Evolutionary conservation across 2,797 vertebrate species (phyloP), one percentile per base, ranked within the genome.

Genomic region (Ataeniobius toweri): DNA sequence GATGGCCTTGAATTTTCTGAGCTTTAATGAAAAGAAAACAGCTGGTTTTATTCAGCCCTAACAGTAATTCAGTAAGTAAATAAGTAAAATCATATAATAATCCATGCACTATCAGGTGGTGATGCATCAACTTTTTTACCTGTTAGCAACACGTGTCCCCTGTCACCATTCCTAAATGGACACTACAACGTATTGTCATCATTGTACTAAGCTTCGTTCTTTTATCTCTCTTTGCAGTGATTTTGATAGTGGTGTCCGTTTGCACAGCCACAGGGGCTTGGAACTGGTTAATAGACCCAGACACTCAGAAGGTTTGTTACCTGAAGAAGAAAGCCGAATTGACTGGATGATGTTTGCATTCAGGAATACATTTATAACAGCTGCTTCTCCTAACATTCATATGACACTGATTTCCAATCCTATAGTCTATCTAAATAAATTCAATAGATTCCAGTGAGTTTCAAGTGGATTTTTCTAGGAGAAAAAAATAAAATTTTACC

Each of bases 241-340:
- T 99, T 92, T 95, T 99, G 76, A 99, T 99, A 88, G 98, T 99
- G 88, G 97, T 99, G 22, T 99, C 98, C 77, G 98, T 99, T 56
- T 99, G 98, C 90, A 99, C 98, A 79, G 98, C 98, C 69, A 99
- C 98, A 39, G 98, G 98, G 79, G 98, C 98, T 75, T 99, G 98
- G 98, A 99, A 99, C 93, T 99, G 98, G 98, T 94, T 99, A 89
- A 99, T 99, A 96, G 98, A 99, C 81, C 98, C 98, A 0, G 98
- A 99, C 91, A 99, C 98, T 85, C 98, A 99, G 86, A 99, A 99
- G 96, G 98, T 99, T 87, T 16, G 56, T 75, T 58, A 26, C 72
- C 2, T 1, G 24, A 6, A 10, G 44, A 81, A 26, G 5, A 0
- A 3, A 28, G 14, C 61, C 7, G 13, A 44, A 1, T 41, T 65